phyloP scores from a whole-genome alignment of 2,113 vertebrate species.

The Neopipo cinnamomea region DNA sequence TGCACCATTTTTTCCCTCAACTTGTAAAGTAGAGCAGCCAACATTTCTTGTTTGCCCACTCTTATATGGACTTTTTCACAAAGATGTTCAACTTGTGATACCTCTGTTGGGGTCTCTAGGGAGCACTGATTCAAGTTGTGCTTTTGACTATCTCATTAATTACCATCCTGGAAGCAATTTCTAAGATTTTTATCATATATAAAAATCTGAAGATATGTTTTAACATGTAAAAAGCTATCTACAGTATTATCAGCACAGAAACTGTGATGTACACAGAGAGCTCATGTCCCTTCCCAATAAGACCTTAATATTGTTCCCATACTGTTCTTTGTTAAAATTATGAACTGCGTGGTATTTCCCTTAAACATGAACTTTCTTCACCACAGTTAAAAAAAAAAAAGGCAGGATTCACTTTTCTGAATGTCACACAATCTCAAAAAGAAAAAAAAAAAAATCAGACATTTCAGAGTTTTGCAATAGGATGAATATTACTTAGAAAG shows the following conservation, averaged over 20 bases:
- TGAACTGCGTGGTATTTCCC: background rate
- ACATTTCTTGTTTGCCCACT: background rate
- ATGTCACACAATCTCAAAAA: background rate
- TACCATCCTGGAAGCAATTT: background rate
- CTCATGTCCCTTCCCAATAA: background rate
- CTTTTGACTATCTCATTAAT: background rate
- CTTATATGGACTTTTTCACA: background rate
- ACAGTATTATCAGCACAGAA: background rate
- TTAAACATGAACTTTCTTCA: background rate
- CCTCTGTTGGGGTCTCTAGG: background rate
- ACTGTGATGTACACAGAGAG: background rate
- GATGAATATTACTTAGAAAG: background rate
- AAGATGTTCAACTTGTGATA: background rate
- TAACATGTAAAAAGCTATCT: background rate
- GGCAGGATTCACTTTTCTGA: background rate
- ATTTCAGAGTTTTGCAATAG: background rate
- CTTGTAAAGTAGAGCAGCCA: background rate
- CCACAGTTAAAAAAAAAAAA: background rate
- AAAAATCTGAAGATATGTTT: background rate
- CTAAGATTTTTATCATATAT: background rate
- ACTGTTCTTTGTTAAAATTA: background rate
- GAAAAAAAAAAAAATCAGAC: background rate
- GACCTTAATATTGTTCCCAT: background rate
- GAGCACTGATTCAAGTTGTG: background rate
- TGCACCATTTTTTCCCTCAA: background rate